These are phyloP conservation scores for Danio rerio DNA, from an alignment of 2,113 vertebrate genomes.

Conservation along the genomic window GRCz12tu NC_133200.1:21697501-21698000, in stretches of 20 bases:
- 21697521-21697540: constrained; percentile 14
- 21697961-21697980: constrained; percentile 52
- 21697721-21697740: constrained; percentile 19
- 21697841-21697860: constrained; percentile 16
- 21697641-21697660: constrained; percentile 10
- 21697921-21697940: constrained; percentile 47
- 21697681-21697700: constrained; percentile 24
- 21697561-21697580: not conserved
- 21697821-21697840: constrained; percentile 21
- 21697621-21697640: not conserved
- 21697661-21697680: not conserved
- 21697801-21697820: not conserved
- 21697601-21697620: not conserved
- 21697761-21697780: not conserved
- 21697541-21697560: not conserved
- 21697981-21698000: constrained; percentile 30
- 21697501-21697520: not conserved
- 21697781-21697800: constrained; percentile 28
- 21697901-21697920: constrained; percentile 38
- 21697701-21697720: constrained; percentile 1
- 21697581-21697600: not conserved
- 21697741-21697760: constrained; percentile 13
- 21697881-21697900: constrained; percentile 50
- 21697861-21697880: constrained; percentile 1
- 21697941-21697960: constrained; percentile 53